A percentile compares a stretch with the other conserved stretches of the same genome.
Evolutionary conservation across 2,888 invertebrate species (phyloP).

Genomic region (Tenthredo scrophulariae): DNA sequence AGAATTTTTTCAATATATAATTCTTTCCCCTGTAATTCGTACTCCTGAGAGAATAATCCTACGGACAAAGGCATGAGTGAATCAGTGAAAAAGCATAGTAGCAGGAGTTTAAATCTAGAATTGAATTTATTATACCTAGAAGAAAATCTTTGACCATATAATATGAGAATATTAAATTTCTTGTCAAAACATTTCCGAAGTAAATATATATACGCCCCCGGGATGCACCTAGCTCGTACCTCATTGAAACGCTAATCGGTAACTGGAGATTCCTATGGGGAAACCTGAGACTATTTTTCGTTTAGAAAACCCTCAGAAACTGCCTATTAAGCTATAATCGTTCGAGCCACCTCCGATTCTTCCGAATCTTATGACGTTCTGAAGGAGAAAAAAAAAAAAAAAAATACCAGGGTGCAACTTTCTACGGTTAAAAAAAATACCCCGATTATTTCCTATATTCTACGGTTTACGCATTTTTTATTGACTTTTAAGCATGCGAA

Average conservation of each 20-base stretch:
- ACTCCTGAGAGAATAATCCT: slow-evolving; percentile 32
- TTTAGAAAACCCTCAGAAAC: slow-evolving; percentile 44
- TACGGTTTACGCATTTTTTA: background rate
- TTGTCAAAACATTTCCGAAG: slow-evolving; percentile 72
- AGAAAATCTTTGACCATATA: slow-evolving; percentile 25
- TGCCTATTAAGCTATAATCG: slow-evolving; percentile 46
- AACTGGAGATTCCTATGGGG: slow-evolving; percentile 68
- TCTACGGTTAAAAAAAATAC: too few species aligned
- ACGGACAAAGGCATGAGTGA: background rate
- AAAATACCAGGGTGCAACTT: background rate
- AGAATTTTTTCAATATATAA: background rate
- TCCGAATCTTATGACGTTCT: slow-evolving; percentile 26
- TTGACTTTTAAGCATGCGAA: background rate
- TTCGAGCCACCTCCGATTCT: slow-evolving; percentile 41
- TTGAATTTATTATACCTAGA: slow-evolving; percentile 1
- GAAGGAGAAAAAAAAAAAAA: background rate
- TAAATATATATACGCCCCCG: background rate
- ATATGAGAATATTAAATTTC: slow-evolving; percentile 65
- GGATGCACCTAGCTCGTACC: slow-evolving; percentile 49
- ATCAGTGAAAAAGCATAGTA: background rate
- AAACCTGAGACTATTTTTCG: slow-evolving; percentile 58
- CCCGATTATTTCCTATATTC: background rate
- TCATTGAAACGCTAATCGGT: slow-evolving; percentile 72
- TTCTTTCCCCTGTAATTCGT: background rate
- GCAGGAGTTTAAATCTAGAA: background rate